Base-by-base conservation (phyloP, 1,140 invertebrate species). In the Venturia canescens region DNA sequence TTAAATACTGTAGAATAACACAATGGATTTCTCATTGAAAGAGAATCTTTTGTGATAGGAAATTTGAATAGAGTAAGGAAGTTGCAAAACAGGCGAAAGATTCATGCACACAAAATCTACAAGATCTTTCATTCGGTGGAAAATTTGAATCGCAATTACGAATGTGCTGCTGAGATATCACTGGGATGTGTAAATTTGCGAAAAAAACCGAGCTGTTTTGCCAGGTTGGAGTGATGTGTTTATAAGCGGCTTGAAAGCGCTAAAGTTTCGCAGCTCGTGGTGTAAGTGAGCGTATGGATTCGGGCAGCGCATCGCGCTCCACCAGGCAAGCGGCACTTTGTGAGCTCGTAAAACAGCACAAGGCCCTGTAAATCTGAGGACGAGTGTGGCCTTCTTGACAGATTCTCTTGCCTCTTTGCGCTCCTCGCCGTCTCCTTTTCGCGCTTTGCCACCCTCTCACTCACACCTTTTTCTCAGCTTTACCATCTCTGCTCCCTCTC, bases 321-420 rank as follows among this genome's bases (percentile, higher is more conserved):
- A 60, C 50, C 82, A 60, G 74, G 83, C 86, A 88, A 84, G 87
- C 87, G 88, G 88, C 88, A 90, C 89, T 91, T 91, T 90, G 90
- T 86, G 88, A 88, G 84, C 83, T 90, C 90, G 89, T 91, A 90
- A 91, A 91, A 90, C 87, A 90, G 83, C 89, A 85, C 79, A 71
- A 87, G 86, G 86, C 86, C 87, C 87, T 88, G 89, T 91, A 91
- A 90, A 91, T 91, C 89, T 87, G 89, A 86, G 86, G 87, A 79
- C 86, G 86, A 90, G 89, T 88, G 87, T 87, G 89, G 86, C 88
- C 87, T 85, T 63, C 80, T 86, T 88, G 89, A 89, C 89, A 87
- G 86, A 89, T 89, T 86, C 87, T 86, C 78, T 80, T 83, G 67
- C 74, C 80, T 74, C 84, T 72, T 83, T 80, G 81, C 83, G 81